Conservation (phyloP, 2,113 vertebrate genomes). For the Picathartes gymnocephalus region DNA sequence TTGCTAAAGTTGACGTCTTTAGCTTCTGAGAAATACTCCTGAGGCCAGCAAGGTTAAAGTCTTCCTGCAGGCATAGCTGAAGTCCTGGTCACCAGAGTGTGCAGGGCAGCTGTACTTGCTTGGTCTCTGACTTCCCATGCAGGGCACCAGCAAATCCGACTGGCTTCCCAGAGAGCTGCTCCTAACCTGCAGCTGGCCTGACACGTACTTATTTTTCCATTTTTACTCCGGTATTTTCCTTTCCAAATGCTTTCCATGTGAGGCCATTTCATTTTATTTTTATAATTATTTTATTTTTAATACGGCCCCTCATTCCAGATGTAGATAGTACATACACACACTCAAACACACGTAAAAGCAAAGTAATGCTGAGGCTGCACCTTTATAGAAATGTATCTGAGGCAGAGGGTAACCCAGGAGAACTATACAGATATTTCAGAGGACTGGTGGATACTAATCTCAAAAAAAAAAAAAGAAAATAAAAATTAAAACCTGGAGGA, state of each 20-base stretch:
- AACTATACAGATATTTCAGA: not conserved
- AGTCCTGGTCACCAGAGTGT: not conserved
- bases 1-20: not conserved
- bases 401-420: not conserved
- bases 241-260: conserved; percentile 51
- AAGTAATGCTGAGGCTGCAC: conserved; percentile 10
- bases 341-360: not conserved
- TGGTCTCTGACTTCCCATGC: not conserved
- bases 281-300: conserved; percentile 60
- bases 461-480: not conserved
- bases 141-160: conserved; percentile 43
- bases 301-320: conserved; percentile 3
- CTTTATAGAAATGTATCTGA: not conserved
- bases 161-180: not conserved
- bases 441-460: not conserved
- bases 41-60: not conserved
- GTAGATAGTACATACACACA: not conserved
- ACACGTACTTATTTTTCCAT: conserved; percentile 49
- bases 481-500: not conserved
- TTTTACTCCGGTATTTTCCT: conserved; percentile 50
- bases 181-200: conserved; percentile 51
- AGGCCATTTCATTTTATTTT: conserved; percentile 44
- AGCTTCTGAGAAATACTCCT: not conserved
- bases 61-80: not conserved
- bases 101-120: not conserved